Base-by-base conservation (phyloP, 2,113 vertebrate genomes). In the Cephalopholis sonnerati region DNA sequence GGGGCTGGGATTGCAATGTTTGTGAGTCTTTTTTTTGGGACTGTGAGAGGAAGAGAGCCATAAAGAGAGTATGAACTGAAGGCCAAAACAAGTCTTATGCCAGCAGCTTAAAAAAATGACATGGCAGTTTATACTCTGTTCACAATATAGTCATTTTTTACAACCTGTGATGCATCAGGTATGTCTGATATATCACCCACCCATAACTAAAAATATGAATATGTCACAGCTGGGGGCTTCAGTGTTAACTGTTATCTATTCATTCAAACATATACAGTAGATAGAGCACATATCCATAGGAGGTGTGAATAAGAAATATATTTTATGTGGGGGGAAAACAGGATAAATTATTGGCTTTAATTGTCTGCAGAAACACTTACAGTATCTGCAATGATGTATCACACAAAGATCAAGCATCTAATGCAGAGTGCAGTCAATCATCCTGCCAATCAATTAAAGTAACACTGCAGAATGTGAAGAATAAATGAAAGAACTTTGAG, bases 381-480 rank as follows among this genome's bases (percentile, higher is more conserved):
- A 55, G 16, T 61, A 67, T 89, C 57, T 70, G 36, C 61, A 44
- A 15, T 57, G 69, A 58, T 7, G 54, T 41, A 62, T 75, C 44
- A 54, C 27, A 22, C 29, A 61, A 25, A 65, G 24, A 72, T 81
- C 39, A 66, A 61, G 24, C 8, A 7, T 73, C 62, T 57, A 51
- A 74, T 39, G 13, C 61, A 32, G 22, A 70, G 17, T 46, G 15
- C 9, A 16, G 61, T 82, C 50, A 20, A 24, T 88, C 71, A 67
- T 55, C 41, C 27, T 51, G 55, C 12, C 77, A 78, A 66, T 88
- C 87, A 78, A 76, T 86, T 84, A 20, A 83, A 86, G 58, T 70
- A 57, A 68, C 53, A 55, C 54, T 59, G 69, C 44, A 54, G 66
- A 39, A 25, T 17, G 57, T 64, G 39, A 41, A 66, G 77, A 74